Base-by-base conservation (phyloP, 2,113 vertebrate genomes). In the Poeciliopsis retropinna region DNA sequence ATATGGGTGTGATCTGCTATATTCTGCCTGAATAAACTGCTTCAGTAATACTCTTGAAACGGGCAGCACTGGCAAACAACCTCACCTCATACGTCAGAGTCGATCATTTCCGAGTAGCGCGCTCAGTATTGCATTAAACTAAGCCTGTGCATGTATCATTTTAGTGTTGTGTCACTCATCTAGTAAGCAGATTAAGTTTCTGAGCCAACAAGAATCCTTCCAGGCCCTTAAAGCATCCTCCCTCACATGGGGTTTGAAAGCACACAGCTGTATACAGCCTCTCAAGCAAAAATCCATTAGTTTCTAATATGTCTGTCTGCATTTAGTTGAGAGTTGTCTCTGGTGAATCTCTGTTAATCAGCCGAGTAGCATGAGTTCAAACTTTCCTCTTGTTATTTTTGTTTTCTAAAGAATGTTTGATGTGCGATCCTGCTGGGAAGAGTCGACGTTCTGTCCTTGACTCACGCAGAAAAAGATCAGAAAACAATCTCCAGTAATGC, bases 391-490 rank as follows among this genome's bases (percentile, higher is more conserved):
- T 65, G 60, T 39, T 64, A 19, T 60, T 17, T 51, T 63, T 70
- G 67, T 70, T 79, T 81, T 34, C 72, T 72, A 22, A 83, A 54
- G 8, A 78, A 60, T 63, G 51, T 79, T 63, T 54, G 54, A 79
- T 64, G 34, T 70, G n/a, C 72, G n/a, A 15, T 22, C 29, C 19
- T 76, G 64, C 81, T 67, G 73, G 73, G 73, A 75, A 37, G 27
- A 75, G 47, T 34, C 80, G 69, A 82, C 31, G 65, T 60, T 61
- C 39, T 78, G 72, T 80, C 78, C 27, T 76, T 68, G 30, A 60
- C 57, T 88, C 63, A 68, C 28, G 25, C 17, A 73, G 73, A 70
- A 17, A 25, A 80, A 71, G 1, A 15, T 31, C 34, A 67, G 39
- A 41, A 83, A 78, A 27, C 65, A 69, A 75, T 76, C 31, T 54